phyloP scores from a whole-genome alignment of 2,888 invertebrate genomes.

The Ochropleura plecta region DNA sequence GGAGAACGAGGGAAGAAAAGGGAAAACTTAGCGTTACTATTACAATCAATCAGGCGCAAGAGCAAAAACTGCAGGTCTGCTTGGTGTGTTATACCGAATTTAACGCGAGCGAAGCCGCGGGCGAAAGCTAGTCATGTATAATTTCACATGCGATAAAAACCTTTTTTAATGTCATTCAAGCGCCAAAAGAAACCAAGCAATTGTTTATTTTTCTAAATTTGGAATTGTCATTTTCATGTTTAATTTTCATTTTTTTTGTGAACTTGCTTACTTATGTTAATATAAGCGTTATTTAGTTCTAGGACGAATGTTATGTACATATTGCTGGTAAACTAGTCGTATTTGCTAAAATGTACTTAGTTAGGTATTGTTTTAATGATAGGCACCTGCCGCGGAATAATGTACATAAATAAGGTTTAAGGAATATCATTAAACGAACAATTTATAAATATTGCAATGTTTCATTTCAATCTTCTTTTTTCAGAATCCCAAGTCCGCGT shows the following conservation, averaged over 20 bases:
- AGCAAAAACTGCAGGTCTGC: too few species aligned
- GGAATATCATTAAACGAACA: slow-evolving; percentile 79
- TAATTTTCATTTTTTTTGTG: not conserved
- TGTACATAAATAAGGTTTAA: slow-evolving; percentile 76
- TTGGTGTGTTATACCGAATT: too few species aligned
- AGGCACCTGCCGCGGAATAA: slow-evolving; percentile 66
- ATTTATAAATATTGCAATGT: slow-evolving; percentile 78
- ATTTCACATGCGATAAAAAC: too few species aligned
- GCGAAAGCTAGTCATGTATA: too few species aligned
- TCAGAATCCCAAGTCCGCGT: not conserved
- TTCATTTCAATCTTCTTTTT: slow-evolving; percentile 61
- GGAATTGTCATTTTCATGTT: not conserved
- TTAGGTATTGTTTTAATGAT: slow-evolving; percentile 65
- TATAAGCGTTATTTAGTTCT: slow-evolving; percentile 89
- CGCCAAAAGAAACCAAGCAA: too few species aligned
- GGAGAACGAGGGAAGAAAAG: too few species aligned
- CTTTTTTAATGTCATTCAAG: too few species aligned
- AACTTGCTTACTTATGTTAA: slow-evolving; percentile 64
- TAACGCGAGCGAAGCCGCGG: too few species aligned
- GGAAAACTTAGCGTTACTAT: too few species aligned
- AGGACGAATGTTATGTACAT: slow-evolving; percentile 87
- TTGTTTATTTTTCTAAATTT: too few species aligned
- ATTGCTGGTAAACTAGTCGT: slow-evolving; percentile 71
- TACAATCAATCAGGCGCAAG: too few species aligned
- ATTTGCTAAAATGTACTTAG: slow-evolving; percentile 61